phyloP scores from a whole-genome alignment of 2,797 vertebrate genomes.

The Lates japonicus region DNA sequence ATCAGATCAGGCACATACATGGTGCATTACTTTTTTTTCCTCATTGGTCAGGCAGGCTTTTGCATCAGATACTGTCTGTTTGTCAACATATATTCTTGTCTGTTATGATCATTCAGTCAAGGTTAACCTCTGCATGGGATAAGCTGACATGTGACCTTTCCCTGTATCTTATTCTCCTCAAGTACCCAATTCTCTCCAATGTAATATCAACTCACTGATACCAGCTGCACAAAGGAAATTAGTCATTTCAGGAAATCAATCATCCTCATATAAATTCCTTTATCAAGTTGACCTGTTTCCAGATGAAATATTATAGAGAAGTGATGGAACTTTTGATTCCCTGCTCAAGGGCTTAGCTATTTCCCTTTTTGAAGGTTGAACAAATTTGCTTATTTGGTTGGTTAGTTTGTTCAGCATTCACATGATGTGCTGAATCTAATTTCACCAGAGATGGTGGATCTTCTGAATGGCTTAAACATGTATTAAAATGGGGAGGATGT shows the following conservation, averaged over 20 bases:
- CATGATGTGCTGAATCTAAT: conserved; percentile 54
- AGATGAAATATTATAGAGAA: conserved; percentile 69
- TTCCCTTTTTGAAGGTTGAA: conserved; percentile 62
- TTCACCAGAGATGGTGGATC: conserved; percentile 46
- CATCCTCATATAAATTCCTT: conserved; percentile 77
- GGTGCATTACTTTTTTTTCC: conserved; percentile 8
- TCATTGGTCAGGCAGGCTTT: conserved; percentile 21
- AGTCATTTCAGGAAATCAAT: conserved; percentile 83
- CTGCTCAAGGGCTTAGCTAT: conserved; percentile 52
- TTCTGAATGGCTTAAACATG: conserved; percentile 44
- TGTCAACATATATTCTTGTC: conserved; percentile 59
- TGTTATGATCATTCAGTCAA: conserved; percentile 62
- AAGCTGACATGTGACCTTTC: conserved; percentile 63
- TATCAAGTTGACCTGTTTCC: conserved; percentile 80
- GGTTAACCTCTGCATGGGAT: conserved; percentile 63
- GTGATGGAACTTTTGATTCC: conserved; percentile 54
- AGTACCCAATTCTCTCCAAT: conserved; percentile 63
- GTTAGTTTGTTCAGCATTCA: conserved; percentile 60
- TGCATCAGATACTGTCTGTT: conserved; percentile 48
- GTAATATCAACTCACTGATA: conserved; percentile 75
- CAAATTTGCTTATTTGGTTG: conserved; percentile 67
- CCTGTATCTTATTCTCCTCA: conserved; percentile 62
- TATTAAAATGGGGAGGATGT: conserved; percentile 26
- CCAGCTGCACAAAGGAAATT: conserved; percentile 73
- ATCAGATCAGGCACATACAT: conserved; percentile 48